Evolutionary conservation across 1,140 invertebrate species (phyloP), one percentile per base, ranked within the genome.

Genomic region (Caenorhabditis inopinata): DNA sequence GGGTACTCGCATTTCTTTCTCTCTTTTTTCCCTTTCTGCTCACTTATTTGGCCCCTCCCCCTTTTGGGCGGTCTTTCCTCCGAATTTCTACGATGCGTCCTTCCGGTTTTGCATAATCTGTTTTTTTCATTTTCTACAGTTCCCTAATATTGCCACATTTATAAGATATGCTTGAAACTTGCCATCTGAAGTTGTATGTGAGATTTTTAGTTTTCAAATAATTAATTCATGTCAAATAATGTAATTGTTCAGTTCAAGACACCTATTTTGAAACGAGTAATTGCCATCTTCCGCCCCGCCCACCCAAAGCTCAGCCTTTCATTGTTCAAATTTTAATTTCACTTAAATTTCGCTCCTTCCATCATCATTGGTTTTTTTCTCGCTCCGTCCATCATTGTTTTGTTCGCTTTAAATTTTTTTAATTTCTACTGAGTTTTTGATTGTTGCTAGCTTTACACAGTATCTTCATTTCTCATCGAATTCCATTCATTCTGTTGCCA

Each of bases 391-490:
- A 29, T 5, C 16, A 58, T 58, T 58, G 53, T 32, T 29, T 58
- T 58, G 2, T 25, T n/a, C 23, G 53, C 53, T 58, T 58, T 58
- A 58, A 58, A 58, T 14, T 21, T 29, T 14, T 42, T 42, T 7
- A 58, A 42, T 58, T 58, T 58, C 23, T 14, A 58, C 35, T 16
- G 27, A 58, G 38, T 53, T 25, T 53, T 53, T 53, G 49, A 53
- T 68, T 68, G 58, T 68, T 68, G 16, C 29, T 42, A 68, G 58
- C 58, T 68, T 68, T 68, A 68, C 25, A 42, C 32, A 38, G 1
- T 53, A 25, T 11, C 12, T 25, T 27, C 11, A 27, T 48, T 11
- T 25, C 6, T 68, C 27, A 14, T 68, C n/a, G 3, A 9, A 21
- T 38, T 68, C 38, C 9, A 3, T 38, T 7, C 9, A 11, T 38